Evolutionary conservation across 2,113 vertebrate species (phyloP), one percentile per base, ranked within the genome.

Genomic region (Uria aalge): DNA sequence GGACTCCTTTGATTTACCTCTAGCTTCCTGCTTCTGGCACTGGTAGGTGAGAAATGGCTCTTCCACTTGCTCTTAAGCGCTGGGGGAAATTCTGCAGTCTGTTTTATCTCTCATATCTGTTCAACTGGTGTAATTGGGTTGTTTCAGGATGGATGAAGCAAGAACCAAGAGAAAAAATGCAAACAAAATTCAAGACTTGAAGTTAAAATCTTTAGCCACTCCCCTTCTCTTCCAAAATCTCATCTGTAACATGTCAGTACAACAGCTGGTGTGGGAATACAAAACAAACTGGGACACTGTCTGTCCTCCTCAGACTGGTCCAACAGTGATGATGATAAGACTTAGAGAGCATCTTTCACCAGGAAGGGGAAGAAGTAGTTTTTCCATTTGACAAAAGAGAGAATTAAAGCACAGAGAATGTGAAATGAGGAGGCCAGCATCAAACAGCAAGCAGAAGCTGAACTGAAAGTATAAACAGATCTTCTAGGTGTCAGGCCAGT

Each of bases 11-110:
- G 79, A 94, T 88, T 94, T 68, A 91, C 57, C 92, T 91, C 80
- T 86, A 71, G 38, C 67, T 81, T 82, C 74, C 77, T 95, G 40
- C 36, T 89, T 59, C 78, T 91, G 93, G 76, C 85, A 82, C 41
- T 69, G 21, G 62, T 71, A 77, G 74, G 89, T 96, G 78, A 97
- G 94, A 96, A 97, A 97, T 77, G 53, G 27, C 32, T 34, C 62
- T 92, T 94, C 45, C 88, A 74, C 76, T 83, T 85, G 80, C 45
- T 60, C 48, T 85, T 72, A 95, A 87, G 30, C 82, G 53, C 55
- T 50, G 72, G 41, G 41, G 64, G 82, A 80, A 81, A 94, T 87
- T 85, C 68, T 55, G 41, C 34, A 85, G 29, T 75, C 62, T 93
- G 71, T 85, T 96, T 92, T 89, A 72, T 68, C 89, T 94, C 52